Conservation (phyloP, 2,888 invertebrate genomes). For the Hemaris fuciformis region DNA sequence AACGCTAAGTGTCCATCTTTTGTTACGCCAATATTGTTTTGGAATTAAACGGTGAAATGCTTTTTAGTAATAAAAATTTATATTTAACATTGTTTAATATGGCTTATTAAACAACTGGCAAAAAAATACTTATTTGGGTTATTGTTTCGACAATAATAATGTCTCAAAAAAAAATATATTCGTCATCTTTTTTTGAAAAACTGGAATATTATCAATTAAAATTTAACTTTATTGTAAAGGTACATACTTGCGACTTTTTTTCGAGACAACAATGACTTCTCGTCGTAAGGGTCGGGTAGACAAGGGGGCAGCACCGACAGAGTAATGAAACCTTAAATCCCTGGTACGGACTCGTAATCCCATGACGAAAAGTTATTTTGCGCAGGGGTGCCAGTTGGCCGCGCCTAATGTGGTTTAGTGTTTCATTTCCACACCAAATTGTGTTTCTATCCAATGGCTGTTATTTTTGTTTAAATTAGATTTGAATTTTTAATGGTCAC, state of each 20-base stretch:
- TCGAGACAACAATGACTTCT: neutral
- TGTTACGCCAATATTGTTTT: too few species aligned
- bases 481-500: constrained; percentile 1
- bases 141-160: too few species aligned
- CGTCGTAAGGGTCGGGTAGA: constrained; percentile 25
- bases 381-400: constrained; percentile 75
- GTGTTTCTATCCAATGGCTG: constrained; percentile 66
- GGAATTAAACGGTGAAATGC: too few species aligned
- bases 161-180: too few species aligned
- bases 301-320: constrained; percentile 47
- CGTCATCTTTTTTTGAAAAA: too few species aligned
- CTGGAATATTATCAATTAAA: too few species aligned
- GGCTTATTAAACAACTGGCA: too few species aligned
- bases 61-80: too few species aligned
- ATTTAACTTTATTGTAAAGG: too few species aligned
- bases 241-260: neutral
- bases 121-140: too few species aligned
- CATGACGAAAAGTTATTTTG: constrained; percentile 68
- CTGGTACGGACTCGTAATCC: constrained; percentile 80
- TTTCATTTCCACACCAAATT: constrained; percentile 75
- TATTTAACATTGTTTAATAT: too few species aligned
- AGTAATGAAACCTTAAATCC: constrained; percentile 82
- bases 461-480: constrained; percentile 62
- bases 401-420: constrained; percentile 77
- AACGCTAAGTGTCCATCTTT: too few species aligned